A percentile compares a stretch with the other conserved stretches of the same genome.
These are phyloP conservation scores for Nymphalis c-album DNA, from an alignment of 2,888 invertebrate species.

Conservation along the genomic window DNA sequence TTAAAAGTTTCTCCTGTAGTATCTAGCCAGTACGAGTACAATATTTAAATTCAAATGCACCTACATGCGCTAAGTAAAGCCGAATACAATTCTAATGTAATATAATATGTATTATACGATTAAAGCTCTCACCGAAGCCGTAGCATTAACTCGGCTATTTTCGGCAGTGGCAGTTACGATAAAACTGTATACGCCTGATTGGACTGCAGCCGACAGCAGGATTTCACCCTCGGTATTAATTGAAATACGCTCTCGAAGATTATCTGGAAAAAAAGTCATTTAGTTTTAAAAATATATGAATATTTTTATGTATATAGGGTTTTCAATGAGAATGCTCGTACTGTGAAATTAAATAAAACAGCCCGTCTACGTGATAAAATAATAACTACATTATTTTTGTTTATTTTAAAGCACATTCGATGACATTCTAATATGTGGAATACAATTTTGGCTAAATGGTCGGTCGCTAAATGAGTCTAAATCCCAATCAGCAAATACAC, in stretches of 20 bases:
- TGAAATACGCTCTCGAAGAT: slow-evolving; percentile 58
- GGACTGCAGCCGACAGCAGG: slow-evolving; percentile 56
- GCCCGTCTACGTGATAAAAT: too few relatives aligned
- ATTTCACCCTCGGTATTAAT: slow-evolving; percentile 62
- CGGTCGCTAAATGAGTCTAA: too few relatives aligned
- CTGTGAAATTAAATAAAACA: too few relatives aligned
- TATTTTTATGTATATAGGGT: background rate
- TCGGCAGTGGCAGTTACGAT: slow-evolving; percentile 61
- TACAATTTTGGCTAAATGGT: too few relatives aligned
- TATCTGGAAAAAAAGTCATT: slow-evolving; percentile 49
- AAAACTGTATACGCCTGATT: slow-evolving; percentile 59
- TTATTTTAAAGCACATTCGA: too few relatives aligned
- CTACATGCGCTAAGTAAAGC: background rate
- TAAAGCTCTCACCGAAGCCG: slow-evolving; percentile 52
- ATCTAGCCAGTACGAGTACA: background rate
- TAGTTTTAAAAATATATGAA: background rate
- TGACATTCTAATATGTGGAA: too few relatives aligned
- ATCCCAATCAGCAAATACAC: too few relatives aligned
- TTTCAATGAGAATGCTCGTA: too few relatives aligned
- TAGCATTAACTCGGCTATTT: slow-evolving; percentile 50
- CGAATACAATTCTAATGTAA: background rate
- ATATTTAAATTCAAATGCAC: background rate
- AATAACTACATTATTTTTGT: too few relatives aligned
- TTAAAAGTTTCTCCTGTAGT: background rate
- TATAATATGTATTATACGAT: background rate